Percentiles rank a stretch among this genome's conserved stretches.
Evolutionary conservation across 2,888 invertebrate species (phyloP).

Genomic region (Phrixothrix hirtus): DNA sequence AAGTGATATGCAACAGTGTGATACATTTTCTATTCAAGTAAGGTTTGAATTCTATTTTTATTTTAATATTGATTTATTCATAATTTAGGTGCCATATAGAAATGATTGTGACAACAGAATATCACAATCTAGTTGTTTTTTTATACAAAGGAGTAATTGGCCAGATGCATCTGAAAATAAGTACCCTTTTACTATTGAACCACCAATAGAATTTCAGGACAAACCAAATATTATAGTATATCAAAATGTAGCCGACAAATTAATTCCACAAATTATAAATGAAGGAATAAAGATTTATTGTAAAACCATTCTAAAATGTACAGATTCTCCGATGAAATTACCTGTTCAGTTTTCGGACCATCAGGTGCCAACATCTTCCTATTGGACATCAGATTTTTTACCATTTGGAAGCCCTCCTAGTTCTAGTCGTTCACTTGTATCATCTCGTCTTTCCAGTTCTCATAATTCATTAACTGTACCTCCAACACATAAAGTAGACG

Average conservation of each 20-base stretch:
- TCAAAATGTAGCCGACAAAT: slow-evolving; percentile 55
- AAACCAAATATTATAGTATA: slow-evolving; percentile 55
- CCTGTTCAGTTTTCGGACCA: slow-evolving; percentile 11
- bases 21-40: no score
- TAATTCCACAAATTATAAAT: slow-evolving; percentile 57
- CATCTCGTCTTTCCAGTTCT: slow-evolving; percentile 79
- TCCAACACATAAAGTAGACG: slow-evolving; percentile 75
- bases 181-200: slow-evolving; percentile 71
- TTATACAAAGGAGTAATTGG: no score
- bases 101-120: no score
- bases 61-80: no score
- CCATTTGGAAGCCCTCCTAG: slow-evolving; percentile 66
- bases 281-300: slow-evolving; percentile 45
- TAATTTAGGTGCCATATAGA: no score
- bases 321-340: slow-evolving; percentile 1
- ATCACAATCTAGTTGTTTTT: no score
- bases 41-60: no score
- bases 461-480: slow-evolving; percentile 78
- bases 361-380: slow-evolving; percentile 45
- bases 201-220: slow-evolving; percentile 84
- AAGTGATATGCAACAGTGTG: no score
- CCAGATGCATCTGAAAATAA: slow-evolving; percentile 60
- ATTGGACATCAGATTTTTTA: slow-evolving; percentile 63
- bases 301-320: slow-evolving; percentile 21
- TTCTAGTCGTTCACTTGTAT: slow-evolving; percentile 76